Base-by-base conservation (phyloP, 1,140 invertebrate genomes). In the Drosophila aff. region DNA sequence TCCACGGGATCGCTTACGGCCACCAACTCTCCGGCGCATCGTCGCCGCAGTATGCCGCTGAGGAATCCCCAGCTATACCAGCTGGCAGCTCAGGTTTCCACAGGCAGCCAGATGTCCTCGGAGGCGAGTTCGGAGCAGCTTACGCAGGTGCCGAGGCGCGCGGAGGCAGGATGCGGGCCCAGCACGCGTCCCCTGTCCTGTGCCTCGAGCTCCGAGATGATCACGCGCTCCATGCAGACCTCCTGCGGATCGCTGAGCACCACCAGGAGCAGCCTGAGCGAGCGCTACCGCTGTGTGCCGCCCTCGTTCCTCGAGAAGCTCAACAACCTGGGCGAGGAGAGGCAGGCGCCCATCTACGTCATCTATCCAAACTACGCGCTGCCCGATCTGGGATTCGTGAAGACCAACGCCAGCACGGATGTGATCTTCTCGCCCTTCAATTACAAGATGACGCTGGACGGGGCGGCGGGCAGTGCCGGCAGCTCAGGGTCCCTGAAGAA, bases 341-440 rank as follows among this genome's bases (percentile, higher is more conserved):
- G 95, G 16, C 95, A 96, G 82, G 95, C 95, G 64, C 96, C 97
- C 5, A 96, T 98, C 15, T 98, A 97, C 91, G 96, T 98, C 47
- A 95, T 98, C 71, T 98, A 98, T 94, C 98, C 98, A 16, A 98
- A 97, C 93, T 98, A 98, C 86, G 96, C 97, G 2, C 93, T 98
- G 46, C 98, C 97, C 13, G 97, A 98, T 93, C 94, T 98, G 55
- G 96, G 96, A 60, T 98, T 98, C 93, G 94, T 98, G 18, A 94
- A 95, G 38, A 95, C 94, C 76, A 94, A 95, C 50, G 53, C 68
- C 47, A 95, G 95, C 78, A 87, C 94, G n/a, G 95, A 95, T 13
- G 95, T 96, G 68, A 94, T 95, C 77, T 94, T 93, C 92, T 95
- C 91, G 40, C 92, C 92, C 26, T 84, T 93, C 41, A 92, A 92